Percentiles rank a stretch among this genome's conserved stretches.
phyloP scores from a whole-genome alignment of 2,113 vertebrate species.

The Phoenicopterus ruber region DNA sequence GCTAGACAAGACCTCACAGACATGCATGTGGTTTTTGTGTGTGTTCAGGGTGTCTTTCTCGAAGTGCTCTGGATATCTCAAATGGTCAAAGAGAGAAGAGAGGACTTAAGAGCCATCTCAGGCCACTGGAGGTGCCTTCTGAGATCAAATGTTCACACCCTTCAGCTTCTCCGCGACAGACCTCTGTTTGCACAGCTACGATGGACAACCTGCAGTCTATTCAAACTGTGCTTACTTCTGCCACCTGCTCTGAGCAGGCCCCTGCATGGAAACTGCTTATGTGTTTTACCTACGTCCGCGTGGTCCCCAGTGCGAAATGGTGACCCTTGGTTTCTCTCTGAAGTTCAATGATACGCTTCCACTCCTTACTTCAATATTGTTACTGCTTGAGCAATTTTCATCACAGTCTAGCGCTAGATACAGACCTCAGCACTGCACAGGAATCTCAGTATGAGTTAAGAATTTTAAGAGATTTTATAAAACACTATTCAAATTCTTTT shows the following conservation, averaged over 20 bases:
- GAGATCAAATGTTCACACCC: neutral
- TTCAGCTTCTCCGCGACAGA: neutral
- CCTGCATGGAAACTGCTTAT: neutral
- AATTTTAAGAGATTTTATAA: neutral
- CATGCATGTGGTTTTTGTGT: accelerated
- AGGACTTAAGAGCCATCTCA: neutral
- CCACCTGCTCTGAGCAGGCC: neutral
- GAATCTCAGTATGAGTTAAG: neutral
- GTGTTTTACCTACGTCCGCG: neutral
- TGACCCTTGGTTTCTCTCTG: neutral
- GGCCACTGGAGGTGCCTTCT: neutral
- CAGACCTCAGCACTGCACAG: neutral
- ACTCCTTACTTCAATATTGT: neutral
- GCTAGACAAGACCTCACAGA: neutral
- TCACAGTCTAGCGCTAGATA: neutral
- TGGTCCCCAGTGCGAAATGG: neutral
- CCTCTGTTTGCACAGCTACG: neutral
- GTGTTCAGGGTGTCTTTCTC: neutral
- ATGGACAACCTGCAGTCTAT: neutral
- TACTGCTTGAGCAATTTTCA: neutral
- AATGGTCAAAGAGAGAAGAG: neutral
- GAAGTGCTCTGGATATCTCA: neutral
- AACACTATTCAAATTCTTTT: neutral
- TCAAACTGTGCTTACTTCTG: neutral
- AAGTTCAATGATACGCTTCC: neutral